Base-by-base conservation (phyloP, 2,797 vertebrate species). In the Rhinophrynus dorsalis region DNA sequence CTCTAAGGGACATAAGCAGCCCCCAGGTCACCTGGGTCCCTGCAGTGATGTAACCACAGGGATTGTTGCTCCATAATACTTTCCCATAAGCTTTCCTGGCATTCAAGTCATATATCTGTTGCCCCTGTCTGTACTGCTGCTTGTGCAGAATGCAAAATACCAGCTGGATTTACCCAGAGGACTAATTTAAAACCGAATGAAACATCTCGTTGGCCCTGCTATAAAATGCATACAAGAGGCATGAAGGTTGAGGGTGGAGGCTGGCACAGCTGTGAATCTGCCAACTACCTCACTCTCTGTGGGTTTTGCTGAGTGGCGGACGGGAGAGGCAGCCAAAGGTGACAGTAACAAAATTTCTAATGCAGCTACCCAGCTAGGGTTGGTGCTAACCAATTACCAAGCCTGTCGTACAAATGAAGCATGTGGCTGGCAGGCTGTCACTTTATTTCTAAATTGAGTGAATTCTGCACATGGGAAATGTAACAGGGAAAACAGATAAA, bases 131-230 rank as follows among this genome's bases (percentile, higher is more conserved):
- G 10, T 64, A 57, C 40, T 24, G 60, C 59, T 71, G 59, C 60
- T 60, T 71, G 33, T 62, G 60, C 60, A 64, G 52, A 64, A 64
- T 71, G 45, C 50, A 47, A 63, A 71, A 38, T 51, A 63, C 58
- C 68, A 71, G 68, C 68, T 71, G 68, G 68, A 71, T 57, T 20
- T 24, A 24, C 60, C 61, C 60, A 40, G 60, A 52, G 52, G 68
- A 71, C 59, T 44, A 71, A 71, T 71, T 71, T 63, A 71, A 71
- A 71, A 21, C 40, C 33, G 50, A 62, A 63, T 51, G 57, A 48
- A 51, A 48, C 51, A 64, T 57, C 68, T 64, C 68, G 30, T 71
- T 64, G 66, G 68, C 60, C 68, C 51, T 55, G 68, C 60, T 71
- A 48, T 64, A 55, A 71, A 64, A 50, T 30, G 68, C 33, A 42